A percentile compares a stretch with the other conserved stretches of the same genome.
Evolutionary conservation across 1,140 invertebrate species (phyloP).

Genomic region (Pemphigus obesinymphae): DNA sequence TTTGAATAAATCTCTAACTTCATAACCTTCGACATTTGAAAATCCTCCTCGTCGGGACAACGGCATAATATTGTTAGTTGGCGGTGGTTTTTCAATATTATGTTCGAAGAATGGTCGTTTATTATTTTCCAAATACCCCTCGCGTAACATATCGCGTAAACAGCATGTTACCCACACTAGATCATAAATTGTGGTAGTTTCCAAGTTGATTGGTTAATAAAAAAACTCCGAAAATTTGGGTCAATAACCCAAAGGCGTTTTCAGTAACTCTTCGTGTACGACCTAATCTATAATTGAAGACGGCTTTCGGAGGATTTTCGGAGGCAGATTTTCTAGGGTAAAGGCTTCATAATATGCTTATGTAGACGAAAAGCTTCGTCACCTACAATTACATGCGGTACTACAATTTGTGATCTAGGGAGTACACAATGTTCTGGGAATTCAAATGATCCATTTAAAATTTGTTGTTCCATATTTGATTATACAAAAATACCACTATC

Average conservation of each 20-base stretch:
- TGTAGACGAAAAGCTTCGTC: too few relatives aligned
- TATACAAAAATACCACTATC: too few relatives aligned
- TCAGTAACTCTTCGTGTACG: neutral
- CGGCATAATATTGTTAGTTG: neutral
- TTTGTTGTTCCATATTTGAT: too few relatives aligned
- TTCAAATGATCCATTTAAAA: too few relatives aligned
- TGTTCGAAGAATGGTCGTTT: neutral
- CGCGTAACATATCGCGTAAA: constrained; percentile 4
- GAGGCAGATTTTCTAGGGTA: neutral
- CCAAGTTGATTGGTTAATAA: constrained; percentile 43
- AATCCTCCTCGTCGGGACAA: neutral
- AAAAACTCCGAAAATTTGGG: constrained; percentile 41
- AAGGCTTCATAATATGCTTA: too few relatives aligned
- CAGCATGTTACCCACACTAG: constrained; percentile 38
- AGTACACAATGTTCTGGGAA: too few relatives aligned
- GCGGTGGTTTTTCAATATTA: neutral
- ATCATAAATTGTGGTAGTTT: constrained; percentile 30
- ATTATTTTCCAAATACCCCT: neutral
- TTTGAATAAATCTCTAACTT: neutral
- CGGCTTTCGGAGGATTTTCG: neutral
- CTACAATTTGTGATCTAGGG: too few relatives aligned
- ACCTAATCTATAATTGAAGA: neutral
- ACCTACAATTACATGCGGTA: too few relatives aligned
- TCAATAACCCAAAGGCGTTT: constrained; percentile 39
- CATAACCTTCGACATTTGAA: neutral